Evolutionary conservation across 2,888 invertebrate genomes (phyloP), one percentile per base, ranked within the genome.

Genomic region (Flabesymbios commensalis): DNA sequence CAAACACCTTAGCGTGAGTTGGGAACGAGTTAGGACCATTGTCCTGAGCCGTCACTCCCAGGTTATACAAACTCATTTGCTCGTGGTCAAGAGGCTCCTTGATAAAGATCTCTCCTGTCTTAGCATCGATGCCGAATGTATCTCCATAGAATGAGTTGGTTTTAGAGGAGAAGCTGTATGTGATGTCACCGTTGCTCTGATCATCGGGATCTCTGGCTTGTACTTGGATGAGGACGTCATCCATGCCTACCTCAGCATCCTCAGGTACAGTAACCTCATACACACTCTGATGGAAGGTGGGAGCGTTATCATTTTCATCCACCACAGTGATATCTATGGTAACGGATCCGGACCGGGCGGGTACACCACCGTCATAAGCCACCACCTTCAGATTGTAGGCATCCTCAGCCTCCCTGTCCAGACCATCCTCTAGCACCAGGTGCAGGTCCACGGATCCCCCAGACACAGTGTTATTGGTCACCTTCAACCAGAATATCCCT

Each of bases 371-470:
- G 33, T 71, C 71, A 36, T 59, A 60, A 19, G 71, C 71, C 1
- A 66, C 48, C 17, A 71, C 41, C 22, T 54, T 48, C 47, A 71
- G 22, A 14, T 57, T 42, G 59, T 68, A 70, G 10, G 45, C 48
- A 48, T 61, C 60, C 28, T 53, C 43, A 26, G 43, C 39, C 55
- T 72, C 72, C 1, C 70, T 61, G 57, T 72, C 72, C 32, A 72
- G 57, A 2, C 45, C 29, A 14, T 61, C 61, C 55, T 63, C 54
- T 1, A 72, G 63, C 14, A 64, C 45, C 19, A 71, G 49, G 26
- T 54, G 31, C n/a, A 71, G 60, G 54, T 70, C 65, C 32, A 59
- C 24, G n/a, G 92, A 43, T 14, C 61, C 62, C 26, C 62, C 66
- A 17, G 43, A 36, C 22, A 59, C 57, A 5, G 32, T 51, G n/a